Evolutionary conservation across 2,888 invertebrate genomes (phyloP), one percentile per base, ranked within the genome.

Genomic region (Scaptomyza tumidula): DNA sequence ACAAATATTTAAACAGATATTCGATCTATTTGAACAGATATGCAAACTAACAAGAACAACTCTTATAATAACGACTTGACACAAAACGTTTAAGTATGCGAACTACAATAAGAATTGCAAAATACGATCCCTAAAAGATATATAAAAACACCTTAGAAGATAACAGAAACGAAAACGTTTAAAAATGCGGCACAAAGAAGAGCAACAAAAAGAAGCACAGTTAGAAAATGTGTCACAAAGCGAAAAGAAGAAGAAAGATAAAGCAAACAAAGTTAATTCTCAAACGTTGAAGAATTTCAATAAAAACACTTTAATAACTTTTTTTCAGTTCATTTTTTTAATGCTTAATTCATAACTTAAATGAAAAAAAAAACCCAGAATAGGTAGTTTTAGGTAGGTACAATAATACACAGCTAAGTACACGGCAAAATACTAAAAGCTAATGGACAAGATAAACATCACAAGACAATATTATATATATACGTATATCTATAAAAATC

Each of bases 361-460:
- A 45, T 16, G 33, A 33, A 1, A 24, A 39, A 39, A 41, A 68
- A 59, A 61, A 43, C n/a, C 35, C 35, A 50, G 50, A 44, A 53
- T 58, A 39, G 53, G 5, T 37, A 52, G 3, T 16, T 16, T 31
- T 29, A 16, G 33, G 57, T 62, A 57, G 61, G 59, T 74, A 66
- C 67, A 39, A 65, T 65, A 86, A 67, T 74, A 83, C 60, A 80
- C 45, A 71, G 80, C 83, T 83, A 83, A 83, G 83, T 83, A 83
- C 83, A 80, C 72, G 86, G 83, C 86, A 86, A 14, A 3, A 39
- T 52, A 80, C 62, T 83, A 75, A 64, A 44, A 53, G 37, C 86
- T 86, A 85, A 81, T 88, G 87, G 88, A 88, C 88, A 88, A 84
- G 84, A 88, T 80, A 53, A 74, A 63, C 60, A 83, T 83, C 83